Conservation (phyloP, 2,113 vertebrate species). For the Phaethornis superciliosus region DNA sequence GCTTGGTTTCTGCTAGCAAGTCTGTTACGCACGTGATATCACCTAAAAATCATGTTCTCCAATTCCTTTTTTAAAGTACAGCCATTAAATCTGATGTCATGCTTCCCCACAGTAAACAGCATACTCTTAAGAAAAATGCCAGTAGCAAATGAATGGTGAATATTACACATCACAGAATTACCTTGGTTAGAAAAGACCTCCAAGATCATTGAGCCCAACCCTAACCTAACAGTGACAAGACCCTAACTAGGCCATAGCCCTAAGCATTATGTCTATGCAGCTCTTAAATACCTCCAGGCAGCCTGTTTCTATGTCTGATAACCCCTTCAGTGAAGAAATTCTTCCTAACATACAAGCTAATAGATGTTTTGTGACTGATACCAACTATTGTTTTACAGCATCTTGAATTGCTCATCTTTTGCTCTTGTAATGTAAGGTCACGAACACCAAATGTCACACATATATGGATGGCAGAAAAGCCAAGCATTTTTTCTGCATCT, state of each 20-base stretch:
- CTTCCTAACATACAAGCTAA: no score
- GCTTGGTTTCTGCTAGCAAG: not conserved
- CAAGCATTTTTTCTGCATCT: not conserved
- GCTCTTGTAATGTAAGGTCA: not conserved
- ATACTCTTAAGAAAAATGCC: not conserved
- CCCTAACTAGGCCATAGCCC: no score
- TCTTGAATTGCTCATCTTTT: not conserved
- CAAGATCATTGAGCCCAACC: no score
- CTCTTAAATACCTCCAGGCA: no score
- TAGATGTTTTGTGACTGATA: not conserved
- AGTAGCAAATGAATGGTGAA: not conserved
- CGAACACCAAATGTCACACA: not conserved
- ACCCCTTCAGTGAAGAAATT: no score
- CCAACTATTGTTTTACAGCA: not conserved
- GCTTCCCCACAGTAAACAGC: not conserved
- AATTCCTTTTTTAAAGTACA: not conserved
- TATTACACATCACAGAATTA: not conserved
- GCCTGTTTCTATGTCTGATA: no score
- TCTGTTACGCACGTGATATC: not conserved
- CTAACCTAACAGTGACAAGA: no score
- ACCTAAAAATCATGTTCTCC: not conserved
- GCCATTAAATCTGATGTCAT: not conserved
- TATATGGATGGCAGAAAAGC: not conserved
- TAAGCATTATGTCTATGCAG: no score
- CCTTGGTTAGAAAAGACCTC: no score